phyloP scores from a whole-genome alignment of 2,888 invertebrate genomes.

The Nebria salina region DNA sequence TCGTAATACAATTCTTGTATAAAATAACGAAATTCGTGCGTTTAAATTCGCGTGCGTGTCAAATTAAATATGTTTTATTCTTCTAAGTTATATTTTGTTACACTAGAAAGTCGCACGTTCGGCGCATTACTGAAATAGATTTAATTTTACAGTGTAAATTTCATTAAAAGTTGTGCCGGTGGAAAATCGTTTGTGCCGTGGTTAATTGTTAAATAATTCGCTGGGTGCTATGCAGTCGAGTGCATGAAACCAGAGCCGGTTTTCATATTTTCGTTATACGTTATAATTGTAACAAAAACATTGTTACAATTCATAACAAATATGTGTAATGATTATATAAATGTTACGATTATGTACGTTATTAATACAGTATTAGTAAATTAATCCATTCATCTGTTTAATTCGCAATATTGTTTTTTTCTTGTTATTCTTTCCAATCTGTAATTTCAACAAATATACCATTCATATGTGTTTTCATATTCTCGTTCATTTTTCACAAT shows the following conservation, averaged over 20 bases:
- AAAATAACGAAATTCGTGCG: neutral
- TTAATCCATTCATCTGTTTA: neutral
- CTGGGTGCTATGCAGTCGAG: slow-evolving; percentile 25
- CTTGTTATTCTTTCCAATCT: neutral
- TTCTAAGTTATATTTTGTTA: neutral
- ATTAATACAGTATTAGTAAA: neutral
- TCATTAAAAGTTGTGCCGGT: slow-evolving; percentile 35
- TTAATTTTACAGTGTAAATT: slow-evolving; percentile 39
- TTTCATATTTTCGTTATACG: neutral
- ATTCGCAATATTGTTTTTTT: neutral
- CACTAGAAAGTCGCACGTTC: neutral
- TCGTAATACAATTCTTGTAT: neutral
- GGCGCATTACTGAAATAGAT: slow-evolving; percentile 5
- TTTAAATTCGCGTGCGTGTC: neutral
- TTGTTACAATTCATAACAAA: neutral
- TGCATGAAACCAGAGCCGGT: slow-evolving; percentile 2
- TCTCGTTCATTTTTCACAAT: no score
- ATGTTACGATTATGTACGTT: neutral
- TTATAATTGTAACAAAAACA: slow-evolving; percentile 1
- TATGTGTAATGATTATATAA: slow-evolving; percentile 1
- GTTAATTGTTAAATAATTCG: slow-evolving; percentile 36
- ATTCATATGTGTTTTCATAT: no score
- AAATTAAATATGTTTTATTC: neutral
- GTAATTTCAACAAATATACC: neutral
- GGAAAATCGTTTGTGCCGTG: slow-evolving; percentile 40